A percentile compares a stretch with the other conserved stretches of the same genome.
phyloP scores from a whole-genome alignment of 2,113 vertebrate genomes.

The Pseudolaguvia tuberculata region DNA sequence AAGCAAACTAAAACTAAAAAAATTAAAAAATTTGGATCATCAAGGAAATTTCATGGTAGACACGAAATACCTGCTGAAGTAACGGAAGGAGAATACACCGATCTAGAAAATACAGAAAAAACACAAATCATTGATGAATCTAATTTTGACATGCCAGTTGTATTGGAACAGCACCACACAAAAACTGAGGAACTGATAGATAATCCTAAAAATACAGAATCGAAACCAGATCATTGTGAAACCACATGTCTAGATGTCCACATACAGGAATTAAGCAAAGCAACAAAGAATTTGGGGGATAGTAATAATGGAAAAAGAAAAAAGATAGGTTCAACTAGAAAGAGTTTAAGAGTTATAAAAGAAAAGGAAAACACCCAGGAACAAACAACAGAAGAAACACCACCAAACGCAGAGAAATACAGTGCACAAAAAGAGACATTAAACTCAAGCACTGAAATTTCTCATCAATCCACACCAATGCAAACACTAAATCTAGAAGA shows the following conservation, averaged over 20 bases:
- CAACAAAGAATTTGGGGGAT: not conserved
- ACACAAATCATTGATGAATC: too few species aligned
- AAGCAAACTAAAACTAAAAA: constrained; percentile 15
- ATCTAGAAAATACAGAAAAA: too few species aligned
- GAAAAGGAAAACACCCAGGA: constrained; percentile 6
- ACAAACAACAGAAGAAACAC: not conserved
- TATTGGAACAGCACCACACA: not conserved
- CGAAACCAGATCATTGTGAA: constrained; percentile 3
- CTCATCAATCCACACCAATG: not conserved
- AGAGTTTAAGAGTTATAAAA: constrained; percentile 1
- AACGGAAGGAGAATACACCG: too few species aligned
- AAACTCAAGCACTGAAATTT: not conserved
- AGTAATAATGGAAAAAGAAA: constrained; percentile 2
- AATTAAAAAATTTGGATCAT: constrained; percentile 24
- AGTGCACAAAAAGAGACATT: not conserved
- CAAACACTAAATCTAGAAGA: not conserved
- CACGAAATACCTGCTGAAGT: too few species aligned
- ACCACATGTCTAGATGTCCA: not conserved
- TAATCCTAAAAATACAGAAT: not conserved
- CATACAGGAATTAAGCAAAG: not conserved
- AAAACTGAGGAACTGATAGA: not conserved
- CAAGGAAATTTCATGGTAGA: not conserved
- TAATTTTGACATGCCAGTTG: not conserved
- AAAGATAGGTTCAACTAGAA: constrained; percentile 41
- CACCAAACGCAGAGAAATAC: not conserved